Base-by-base conservation (phyloP, 2,113 vertebrate genomes). In the Lipophrys pholis region DNA sequence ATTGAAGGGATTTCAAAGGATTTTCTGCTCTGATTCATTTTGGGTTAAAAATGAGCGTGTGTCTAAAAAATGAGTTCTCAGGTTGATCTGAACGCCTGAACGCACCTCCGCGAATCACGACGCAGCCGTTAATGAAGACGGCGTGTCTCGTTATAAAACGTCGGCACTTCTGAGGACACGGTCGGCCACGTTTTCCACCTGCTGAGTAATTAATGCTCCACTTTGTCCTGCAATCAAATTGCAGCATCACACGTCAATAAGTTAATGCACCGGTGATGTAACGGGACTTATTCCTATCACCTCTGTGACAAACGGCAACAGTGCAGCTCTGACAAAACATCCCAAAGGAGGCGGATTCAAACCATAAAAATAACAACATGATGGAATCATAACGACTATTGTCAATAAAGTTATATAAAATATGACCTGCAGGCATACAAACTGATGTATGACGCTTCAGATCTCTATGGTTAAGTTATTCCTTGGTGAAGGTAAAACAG, bases 1-100 rank as follows among this genome's bases (percentile, higher is more conserved):
- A 83, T 89, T 85, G 73, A 72, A 72, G 66, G 71, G 81, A 83
- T 86, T 90, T 81, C 42, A 54, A 77, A 69, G 81, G 86, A 82
- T 90, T 88, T 90, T 75, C 67, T 6, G 54, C 74, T 49, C 57
- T 7, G 48, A 70, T 50, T 81, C 75, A 48, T 61, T 56, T 75
- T 68, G 46, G 68, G 71, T 72, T 64, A 61, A 81, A 73, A 30
- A 30, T 30, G 30, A 48, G 52, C 58, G n/a, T 76, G 64, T 46
- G 54, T 65, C 48, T 54, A 50, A 70, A 45, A 70, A 53, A 60
- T 14, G 38, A 75, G 74, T 48, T 77, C 72, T 61, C 66, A 70
- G 56, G n/a, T 30, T 30, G 21, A 30, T 73, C 66, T 76, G 55
- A 43, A 8, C 43, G 8, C 16, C 70, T 54, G 60, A 75, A 68